Conservation (phyloP, 2,113 vertebrate species). For the Archilochus colubris region DNA sequence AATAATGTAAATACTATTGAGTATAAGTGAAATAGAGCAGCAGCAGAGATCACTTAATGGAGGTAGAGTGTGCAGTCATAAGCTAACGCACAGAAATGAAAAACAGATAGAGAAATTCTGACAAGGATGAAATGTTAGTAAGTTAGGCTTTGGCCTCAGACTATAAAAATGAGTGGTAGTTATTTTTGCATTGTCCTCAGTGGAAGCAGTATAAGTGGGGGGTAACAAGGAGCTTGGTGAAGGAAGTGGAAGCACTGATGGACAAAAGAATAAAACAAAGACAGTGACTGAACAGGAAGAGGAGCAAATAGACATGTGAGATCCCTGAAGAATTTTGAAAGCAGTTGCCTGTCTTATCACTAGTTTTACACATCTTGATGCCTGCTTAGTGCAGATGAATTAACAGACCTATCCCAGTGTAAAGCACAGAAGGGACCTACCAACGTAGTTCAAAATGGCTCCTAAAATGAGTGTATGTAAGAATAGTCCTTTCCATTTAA, state of each 20-base stretch:
- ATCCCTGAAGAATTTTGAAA: background rate
- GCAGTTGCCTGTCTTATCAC: background rate
- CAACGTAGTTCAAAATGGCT: background rate
- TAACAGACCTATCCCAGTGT: background rate
- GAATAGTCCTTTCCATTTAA: background rate
- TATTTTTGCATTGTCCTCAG: background rate
- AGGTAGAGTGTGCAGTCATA: background rate
- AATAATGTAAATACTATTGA: background rate
- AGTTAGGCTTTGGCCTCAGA: background rate
- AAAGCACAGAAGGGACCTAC: background rate
- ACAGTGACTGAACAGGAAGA: background rate
- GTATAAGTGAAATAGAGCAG: background rate
- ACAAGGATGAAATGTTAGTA: background rate
- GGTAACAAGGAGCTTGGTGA: background rate
- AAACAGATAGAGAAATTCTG: background rate
- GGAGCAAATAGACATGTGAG: background rate
- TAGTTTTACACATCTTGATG: slow-evolving; percentile 2
- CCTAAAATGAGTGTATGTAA: background rate
- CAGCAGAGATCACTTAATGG: background rate
- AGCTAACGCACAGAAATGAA: background rate
- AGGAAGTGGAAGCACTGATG: background rate
- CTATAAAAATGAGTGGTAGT: background rate
- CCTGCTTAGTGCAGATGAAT: background rate
- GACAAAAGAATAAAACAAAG: background rate
- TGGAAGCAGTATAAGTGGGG: background rate